phyloP scores from a whole-genome alignment of 2,888 invertebrate species.

The Scaeva pyrastri region DNA sequence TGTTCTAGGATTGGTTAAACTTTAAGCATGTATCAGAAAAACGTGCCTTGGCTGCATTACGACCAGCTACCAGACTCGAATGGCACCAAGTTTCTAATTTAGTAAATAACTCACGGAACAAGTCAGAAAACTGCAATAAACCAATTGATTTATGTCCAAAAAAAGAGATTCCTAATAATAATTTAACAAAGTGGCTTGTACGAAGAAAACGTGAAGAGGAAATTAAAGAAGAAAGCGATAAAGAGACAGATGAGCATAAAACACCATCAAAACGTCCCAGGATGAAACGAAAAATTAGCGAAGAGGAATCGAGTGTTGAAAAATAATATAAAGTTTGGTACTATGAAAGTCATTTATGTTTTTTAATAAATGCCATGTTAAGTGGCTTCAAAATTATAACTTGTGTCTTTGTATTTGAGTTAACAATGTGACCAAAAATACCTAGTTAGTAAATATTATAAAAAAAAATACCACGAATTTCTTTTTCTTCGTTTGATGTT shows the following conservation, averaged over 20 bases:
- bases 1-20: constrained; percentile 88
- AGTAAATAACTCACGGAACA: constrained; percentile 90
- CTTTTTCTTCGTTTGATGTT: no score
- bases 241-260: background rate
- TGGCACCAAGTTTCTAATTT: constrained; percentile 89
- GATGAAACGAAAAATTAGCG: constrained; percentile 44
- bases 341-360: background rate
- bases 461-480: no score
- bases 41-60: constrained; percentile 84
- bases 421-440: no score
- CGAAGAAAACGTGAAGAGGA: constrained; percentile 75
- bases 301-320: constrained; percentile 46
- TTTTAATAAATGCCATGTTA: background rate
- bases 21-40: constrained; percentile 85
- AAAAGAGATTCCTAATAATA: constrained; percentile 64
- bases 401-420: no score
- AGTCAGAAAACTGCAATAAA: constrained; percentile 86
- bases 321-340: background rate
- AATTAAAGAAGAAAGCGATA: constrained; percentile 42
- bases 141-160: constrained; percentile 80
- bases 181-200: constrained; percentile 80
- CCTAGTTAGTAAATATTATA: no score
- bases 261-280: constrained; percentile 47
- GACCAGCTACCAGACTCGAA: constrained; percentile 85
- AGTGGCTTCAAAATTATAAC: no score